Percentiles rank a stretch among this genome's conserved stretches.
phyloP scores from a whole-genome alignment of 2,888 invertebrate genomes.

The Hydroisotoma schaefferi region DNA sequence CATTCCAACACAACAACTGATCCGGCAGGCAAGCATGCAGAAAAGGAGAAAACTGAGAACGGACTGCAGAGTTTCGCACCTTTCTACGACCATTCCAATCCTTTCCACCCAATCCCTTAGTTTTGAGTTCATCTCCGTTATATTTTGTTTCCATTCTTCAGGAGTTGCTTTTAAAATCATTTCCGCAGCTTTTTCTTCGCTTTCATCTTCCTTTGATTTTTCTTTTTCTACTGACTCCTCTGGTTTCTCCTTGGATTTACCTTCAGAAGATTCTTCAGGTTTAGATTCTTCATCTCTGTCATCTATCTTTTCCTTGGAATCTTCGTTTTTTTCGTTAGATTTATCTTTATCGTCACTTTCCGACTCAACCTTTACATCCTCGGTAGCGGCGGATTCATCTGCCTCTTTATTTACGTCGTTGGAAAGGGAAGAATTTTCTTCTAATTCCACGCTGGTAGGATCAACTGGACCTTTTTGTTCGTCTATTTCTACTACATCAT shows the following conservation, averaged over 20 bases:
- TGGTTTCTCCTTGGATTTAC: constrained; percentile 6
- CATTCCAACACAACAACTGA: too few species aligned
- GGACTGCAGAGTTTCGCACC: constrained; percentile 49
- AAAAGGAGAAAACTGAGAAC: constrained; percentile 32
- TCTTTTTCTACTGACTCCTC: constrained; percentile 13
- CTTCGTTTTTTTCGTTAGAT: constrained; percentile 15
- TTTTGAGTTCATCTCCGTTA: constrained; percentile 37
- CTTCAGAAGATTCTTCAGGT: constrained; percentile 8
- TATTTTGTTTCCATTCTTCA: constrained; percentile 23
- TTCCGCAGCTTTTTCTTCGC: constrained; percentile 10
- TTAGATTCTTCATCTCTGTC: too few species aligned
- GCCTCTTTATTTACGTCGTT: constrained; percentile 7
- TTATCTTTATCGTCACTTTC: constrained; percentile 10
- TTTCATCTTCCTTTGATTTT: constrained; percentile 12
- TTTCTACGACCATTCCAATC: constrained; percentile 45
- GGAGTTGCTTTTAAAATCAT: constrained; percentile 9
- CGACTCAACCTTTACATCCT: neutral
- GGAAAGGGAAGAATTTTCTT: constrained; percentile 15
- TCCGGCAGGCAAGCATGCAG: constrained; percentile 28
- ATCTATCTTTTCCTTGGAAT: constrained; percentile 12
- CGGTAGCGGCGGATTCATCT: constrained; percentile 11
- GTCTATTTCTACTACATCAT: constrained; percentile 19
- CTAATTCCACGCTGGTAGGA: constrained; percentile 8
- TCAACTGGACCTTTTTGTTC: constrained; percentile 19
- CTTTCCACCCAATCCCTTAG: constrained; percentile 40